Percentiles rank a stretch among this genome's conserved stretches.
Evolutionary conservation across 2,888 invertebrate genomes (phyloP).

Genomic region (Protophormia terraenovae): DNA sequence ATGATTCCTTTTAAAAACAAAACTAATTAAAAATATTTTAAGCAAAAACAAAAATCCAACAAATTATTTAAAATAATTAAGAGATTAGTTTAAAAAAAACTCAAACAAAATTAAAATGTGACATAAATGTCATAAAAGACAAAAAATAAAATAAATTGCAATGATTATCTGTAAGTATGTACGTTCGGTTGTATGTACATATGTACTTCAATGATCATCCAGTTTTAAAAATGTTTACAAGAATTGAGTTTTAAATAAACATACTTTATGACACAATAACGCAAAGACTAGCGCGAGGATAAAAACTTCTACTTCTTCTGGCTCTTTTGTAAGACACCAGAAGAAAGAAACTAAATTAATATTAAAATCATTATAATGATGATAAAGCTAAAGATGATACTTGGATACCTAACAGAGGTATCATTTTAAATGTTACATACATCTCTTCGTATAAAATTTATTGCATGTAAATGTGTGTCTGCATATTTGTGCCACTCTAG

Average conservation of each 20-base stretch:
- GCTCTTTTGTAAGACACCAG: background rate
- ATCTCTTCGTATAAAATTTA: conserved; percentile 37
- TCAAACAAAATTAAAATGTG: conserved; percentile 26
- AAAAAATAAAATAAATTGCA: conserved; percentile 58
- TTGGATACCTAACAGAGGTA: background rate
- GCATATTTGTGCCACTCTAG: conserved; percentile 37
- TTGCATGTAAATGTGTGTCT: conserved; percentile 24
- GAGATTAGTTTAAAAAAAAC: conserved; percentile 23
- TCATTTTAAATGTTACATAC: conserved; percentile 9
- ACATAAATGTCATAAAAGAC: conserved; percentile 54
- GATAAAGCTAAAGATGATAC: conserved; percentile 44
- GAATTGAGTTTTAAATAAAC: conserved; percentile 62
- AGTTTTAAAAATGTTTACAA: conserved; percentile 50
- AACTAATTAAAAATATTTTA: background rate
- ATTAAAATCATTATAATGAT: conserved; percentile 32
- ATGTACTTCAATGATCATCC: too few species aligned
- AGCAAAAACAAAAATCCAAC: background rate
- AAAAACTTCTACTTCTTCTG: too few species aligned
- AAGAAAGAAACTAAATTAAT: background rate
- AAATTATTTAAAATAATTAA: conserved; percentile 63
- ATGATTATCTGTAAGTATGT: too few species aligned
- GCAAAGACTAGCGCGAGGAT: conserved; percentile 31
- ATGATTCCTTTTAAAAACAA: background rate
- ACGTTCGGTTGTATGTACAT: too few species aligned
- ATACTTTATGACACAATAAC: conserved; percentile 58